phyloP scores from a whole-genome alignment of 2,113 vertebrate species.

The Henicopernis longicauda region DNA sequence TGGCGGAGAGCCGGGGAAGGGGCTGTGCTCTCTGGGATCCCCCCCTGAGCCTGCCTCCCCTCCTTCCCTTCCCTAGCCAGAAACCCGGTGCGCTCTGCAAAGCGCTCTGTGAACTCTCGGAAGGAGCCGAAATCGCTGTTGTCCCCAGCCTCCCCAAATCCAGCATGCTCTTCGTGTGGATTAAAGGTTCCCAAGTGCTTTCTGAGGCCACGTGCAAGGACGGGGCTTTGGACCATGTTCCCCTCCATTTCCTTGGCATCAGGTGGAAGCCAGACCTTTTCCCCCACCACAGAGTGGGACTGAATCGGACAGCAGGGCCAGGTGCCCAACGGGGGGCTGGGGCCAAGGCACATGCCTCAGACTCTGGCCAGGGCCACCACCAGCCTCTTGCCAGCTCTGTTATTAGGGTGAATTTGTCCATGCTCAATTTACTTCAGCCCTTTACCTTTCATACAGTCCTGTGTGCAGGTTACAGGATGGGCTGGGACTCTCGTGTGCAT shows the following conservation, averaged over 20 bases:
- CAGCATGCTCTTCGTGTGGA: not conserved
- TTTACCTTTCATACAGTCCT: not conserved
- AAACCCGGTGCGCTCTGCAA: not conserved
- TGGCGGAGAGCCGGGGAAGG: not conserved
- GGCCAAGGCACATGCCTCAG: fast-evolving
- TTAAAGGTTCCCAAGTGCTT: not conserved
- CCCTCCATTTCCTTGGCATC: fast-evolving
- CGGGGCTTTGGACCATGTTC: not conserved
- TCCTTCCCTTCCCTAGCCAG: not conserved
- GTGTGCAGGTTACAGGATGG: not conserved
- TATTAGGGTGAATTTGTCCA: not conserved
- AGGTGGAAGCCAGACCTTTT: not conserved
- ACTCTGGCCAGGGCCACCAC: not conserved
- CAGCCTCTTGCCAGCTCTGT: not conserved
- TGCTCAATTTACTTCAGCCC: not conserved
- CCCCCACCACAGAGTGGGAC: fast-evolving
- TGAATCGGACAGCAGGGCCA: not conserved
- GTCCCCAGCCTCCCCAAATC: not conserved
- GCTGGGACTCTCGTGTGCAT: not conserved
- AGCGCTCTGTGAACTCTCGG: fast-evolving
- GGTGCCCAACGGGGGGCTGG: not conserved
- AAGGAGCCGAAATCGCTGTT: fast-evolving
- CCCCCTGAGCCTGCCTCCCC: not conserved
- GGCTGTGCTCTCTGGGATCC: not conserved
- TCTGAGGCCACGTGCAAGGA: not conserved